phyloP scores from a whole-genome alignment of 2,113 vertebrate genomes.

The Tapirus terrestris region DNA sequence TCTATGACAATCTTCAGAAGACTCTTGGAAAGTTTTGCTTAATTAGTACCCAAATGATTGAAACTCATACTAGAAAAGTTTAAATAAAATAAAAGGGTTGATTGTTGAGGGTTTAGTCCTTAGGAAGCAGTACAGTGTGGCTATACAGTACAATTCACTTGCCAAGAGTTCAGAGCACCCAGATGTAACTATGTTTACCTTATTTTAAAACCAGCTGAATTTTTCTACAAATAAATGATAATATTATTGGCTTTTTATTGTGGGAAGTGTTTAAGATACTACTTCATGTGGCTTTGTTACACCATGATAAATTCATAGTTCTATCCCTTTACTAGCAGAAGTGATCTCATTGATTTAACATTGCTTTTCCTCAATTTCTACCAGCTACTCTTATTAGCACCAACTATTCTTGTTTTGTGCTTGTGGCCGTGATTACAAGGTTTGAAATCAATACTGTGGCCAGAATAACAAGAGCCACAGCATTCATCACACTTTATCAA shows the following conservation, averaged over 20 bases:
- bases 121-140: neutral
- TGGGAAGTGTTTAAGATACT: neutral
- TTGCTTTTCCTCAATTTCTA: neutral
- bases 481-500: neutral
- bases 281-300: neutral
- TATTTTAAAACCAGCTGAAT: slow-evolving; percentile 17
- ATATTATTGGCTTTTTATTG: neutral
- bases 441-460: neutral
- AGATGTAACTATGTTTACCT: neutral
- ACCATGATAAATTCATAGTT: neutral
- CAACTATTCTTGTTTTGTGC: neutral
- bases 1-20: neutral
- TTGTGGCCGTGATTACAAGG: neutral
- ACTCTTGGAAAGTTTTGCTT: neutral
- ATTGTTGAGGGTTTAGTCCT: neutral
- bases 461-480: neutral
- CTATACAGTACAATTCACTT: neutral
- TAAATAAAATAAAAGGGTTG: neutral
- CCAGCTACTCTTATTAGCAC: neutral
- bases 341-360: neutral
- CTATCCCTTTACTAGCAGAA: neutral
- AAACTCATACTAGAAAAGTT: neutral
- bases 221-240: neutral
- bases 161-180: neutral
- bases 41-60: neutral